Evolutionary conservation across 2,888 invertebrate species (phyloP).

Genomic region (Chymomyza fuscimana): DNA sequence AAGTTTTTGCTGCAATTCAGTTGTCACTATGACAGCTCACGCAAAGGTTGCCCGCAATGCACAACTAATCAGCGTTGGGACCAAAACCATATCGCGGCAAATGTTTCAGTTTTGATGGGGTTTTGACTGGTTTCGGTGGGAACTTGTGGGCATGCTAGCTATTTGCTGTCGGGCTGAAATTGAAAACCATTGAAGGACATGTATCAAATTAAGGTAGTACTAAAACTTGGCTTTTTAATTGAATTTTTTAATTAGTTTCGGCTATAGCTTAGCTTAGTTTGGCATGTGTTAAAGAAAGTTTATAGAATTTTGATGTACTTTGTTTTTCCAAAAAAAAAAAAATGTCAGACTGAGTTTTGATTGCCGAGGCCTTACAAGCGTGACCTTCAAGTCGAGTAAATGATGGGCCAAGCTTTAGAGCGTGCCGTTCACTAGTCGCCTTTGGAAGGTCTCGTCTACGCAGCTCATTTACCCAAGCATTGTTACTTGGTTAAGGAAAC

Average conservation of each 20-base stretch:
- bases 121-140: neutral
- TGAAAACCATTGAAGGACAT: constrained; percentile 35
- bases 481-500: no score
- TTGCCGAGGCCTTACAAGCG: no score
- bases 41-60: constrained; percentile 55
- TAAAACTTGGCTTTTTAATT: neutral
- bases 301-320: no score
- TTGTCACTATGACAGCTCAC: constrained; percentile 71
- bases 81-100: constrained; percentile 20
- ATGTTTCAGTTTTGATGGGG: constrained; percentile 46
- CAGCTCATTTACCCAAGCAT: no score
- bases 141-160: neutral
- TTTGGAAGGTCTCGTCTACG: no score
- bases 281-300: no score
- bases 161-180: constrained; percentile 24
- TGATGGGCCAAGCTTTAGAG: no score
- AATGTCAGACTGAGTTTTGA: no score
- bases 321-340: no score
- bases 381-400: no score
- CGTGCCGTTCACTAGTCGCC: no score
- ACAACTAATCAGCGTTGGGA: constrained; percentile 50
- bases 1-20: constrained; percentile 59
- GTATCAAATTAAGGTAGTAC: neutral
- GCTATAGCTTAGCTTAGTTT: neutral
- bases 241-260: neutral